Percentiles rank a stretch among this genome's conserved stretches.
Evolutionary conservation across 2,888 invertebrate genomes (phyloP).

Genomic region (Campoletis raptor): DNA sequence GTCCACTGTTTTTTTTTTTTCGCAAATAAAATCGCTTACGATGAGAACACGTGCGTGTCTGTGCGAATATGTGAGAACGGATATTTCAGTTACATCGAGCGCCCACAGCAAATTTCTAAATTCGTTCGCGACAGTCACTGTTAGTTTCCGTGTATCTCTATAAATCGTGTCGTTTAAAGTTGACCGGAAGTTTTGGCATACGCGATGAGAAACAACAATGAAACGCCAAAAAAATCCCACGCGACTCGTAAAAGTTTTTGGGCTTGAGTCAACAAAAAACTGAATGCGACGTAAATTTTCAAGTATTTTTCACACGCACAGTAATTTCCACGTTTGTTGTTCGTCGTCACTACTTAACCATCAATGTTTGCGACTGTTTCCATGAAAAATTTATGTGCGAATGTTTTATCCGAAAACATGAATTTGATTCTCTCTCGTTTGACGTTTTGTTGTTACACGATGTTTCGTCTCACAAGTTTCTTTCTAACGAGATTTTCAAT

Average conservation of each 20-base stretch:
- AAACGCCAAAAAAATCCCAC: not conserved
- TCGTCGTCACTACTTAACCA: not conserved
- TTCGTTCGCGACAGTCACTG: conserved; percentile 57
- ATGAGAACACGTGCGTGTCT: not conserved
- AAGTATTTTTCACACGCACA: not conserved
- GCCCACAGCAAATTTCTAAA: conserved; percentile 55
- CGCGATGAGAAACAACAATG: not conserved
- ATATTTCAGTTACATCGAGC: not conserved
- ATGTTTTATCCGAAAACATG: not conserved
- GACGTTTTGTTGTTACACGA: not conserved
- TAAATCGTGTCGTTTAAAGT: not conserved
- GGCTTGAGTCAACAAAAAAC: not conserved
- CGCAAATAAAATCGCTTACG: conserved; percentile 3
- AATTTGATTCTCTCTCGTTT: not conserved
- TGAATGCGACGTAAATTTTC: not conserved
- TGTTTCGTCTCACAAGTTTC: not conserved
- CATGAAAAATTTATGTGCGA: not conserved
- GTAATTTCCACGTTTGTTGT: not conserved
- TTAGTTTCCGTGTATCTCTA: conserved; percentile 28
- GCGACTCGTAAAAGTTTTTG: not conserved
- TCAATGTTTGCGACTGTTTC: not conserved
- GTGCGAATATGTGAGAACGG: not conserved
- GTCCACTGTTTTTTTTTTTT: not conserved
- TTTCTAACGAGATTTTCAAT: not conserved
- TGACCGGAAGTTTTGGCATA: conserved; percentile 47